Evolutionary conservation across 2,797 vertebrate species (phyloP), one percentile per base, ranked within the genome.

Genomic region (Rallus crepitans): DNA sequence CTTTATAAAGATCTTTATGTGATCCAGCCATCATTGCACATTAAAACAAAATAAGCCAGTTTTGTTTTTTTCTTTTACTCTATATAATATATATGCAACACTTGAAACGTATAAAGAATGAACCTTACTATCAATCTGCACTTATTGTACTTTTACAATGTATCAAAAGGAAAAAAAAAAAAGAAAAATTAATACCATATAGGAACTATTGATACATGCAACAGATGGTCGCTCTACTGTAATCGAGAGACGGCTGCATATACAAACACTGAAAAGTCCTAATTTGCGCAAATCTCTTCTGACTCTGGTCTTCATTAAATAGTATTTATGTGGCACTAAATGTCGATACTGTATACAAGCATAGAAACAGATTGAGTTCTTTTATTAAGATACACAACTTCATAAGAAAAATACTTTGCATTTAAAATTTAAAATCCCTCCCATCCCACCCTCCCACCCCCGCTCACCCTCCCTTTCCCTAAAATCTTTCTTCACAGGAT

Each of bases 11-110:
- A 98, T 98, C 95, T 97, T 97, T 97, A 96, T 98, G 96, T 98
- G 98, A 98, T 98, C 98, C 98, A 99, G 98, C 98, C 98, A 98
- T 99, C 98, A 99, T 99, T 98, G 98, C 98, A 99, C 98, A 97
- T 98, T 98, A 98, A 98, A 98, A 97, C 97, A 98, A 98, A 98
- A 97, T 98, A 98, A 98, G 98, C 98, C 98, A 98, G 96, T 30
- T 95, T 23, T 48, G 47, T 93, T 75, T 92, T 96, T 98, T 96
- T 98, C 91, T 96, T 98, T 96, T 98, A 98, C 98, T 97, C 91
- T 92, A 93, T 97, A 98, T 97, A 97, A 91, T 97, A 98, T 98
- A 98, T 98, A 97, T 97, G 98, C 96, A 98, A 98, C 97, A 97
- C 95, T 97, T 95, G 92, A 97, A 98, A 98, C 96, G 45, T 98